A percentile compares a stretch with the other conserved stretches of the same genome.
These are phyloP conservation scores for Scaptomyza cyrtandrae DNA, from an alignment of 2,888 invertebrate genomes.

Conservation along the genomic window DNA sequence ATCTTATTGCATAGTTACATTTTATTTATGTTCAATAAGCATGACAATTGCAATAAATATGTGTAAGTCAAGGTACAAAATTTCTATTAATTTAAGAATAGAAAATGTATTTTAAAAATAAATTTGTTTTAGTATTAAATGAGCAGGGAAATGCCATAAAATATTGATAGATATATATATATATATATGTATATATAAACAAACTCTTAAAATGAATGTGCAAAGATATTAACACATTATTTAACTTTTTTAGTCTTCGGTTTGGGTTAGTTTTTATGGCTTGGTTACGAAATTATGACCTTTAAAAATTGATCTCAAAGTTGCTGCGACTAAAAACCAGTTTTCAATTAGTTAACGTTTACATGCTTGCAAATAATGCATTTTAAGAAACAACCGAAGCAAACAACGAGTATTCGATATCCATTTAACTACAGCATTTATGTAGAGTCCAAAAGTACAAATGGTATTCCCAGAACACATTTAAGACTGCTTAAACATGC, in stretches of 20 bases:
- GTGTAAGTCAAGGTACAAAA: background rate
- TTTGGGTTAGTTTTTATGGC: constrained; percentile 14
- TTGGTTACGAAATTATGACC: constrained; percentile 56
- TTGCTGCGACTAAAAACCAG: constrained; percentile 38
- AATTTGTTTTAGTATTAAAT: constrained; percentile 12
- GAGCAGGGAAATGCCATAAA: background rate
- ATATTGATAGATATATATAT: constrained; percentile 8
- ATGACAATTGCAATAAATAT: no score
- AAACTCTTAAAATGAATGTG: background rate
- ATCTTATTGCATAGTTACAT: background rate
- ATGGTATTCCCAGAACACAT: constrained; percentile 8
- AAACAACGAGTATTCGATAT: background rate
- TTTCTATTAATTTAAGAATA: background rate
- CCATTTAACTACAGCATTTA: background rate
- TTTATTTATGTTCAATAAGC: background rate
- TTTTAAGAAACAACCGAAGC: background rate
- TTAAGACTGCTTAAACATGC: background rate
- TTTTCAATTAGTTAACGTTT: constrained; percentile 9
- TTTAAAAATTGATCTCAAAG: constrained; percentile 50
- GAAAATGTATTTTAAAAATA: constrained; percentile 5
- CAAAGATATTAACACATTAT: constrained; percentile 41
- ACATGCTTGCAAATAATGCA: background rate
- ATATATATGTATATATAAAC: background rate
- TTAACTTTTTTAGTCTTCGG: constrained; percentile 19
- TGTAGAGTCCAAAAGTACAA: background rate